Conservation (phyloP, 2,113 vertebrate species). For the Neotragus moschatus region DNA sequence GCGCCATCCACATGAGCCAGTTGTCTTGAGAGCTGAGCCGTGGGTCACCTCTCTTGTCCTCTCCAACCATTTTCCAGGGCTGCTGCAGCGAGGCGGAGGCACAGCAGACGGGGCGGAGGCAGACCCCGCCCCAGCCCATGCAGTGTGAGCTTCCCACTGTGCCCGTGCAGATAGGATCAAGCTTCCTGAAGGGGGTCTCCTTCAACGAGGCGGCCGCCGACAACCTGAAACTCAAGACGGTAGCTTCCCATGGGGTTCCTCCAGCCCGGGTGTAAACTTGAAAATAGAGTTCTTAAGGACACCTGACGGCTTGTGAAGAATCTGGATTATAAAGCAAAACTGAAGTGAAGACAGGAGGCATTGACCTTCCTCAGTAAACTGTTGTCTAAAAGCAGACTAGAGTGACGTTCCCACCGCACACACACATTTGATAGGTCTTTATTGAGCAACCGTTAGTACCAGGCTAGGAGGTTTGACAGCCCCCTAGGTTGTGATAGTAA, state of each 20-base stretch:
- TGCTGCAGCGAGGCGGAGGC: conserved; percentile 98
- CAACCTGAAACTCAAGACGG: conserved; percentile 98
- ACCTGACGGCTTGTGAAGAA: neutral
- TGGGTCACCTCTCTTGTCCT: neutral
- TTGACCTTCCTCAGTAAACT: neutral
- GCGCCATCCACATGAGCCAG: neutral
- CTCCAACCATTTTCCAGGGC: conserved; percentile 79
- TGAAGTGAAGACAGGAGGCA: neutral
- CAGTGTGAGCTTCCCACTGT: conserved; percentile 98
- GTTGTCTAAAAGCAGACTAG: neutral
- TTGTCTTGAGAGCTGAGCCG: neutral
- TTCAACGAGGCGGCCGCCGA: conserved; percentile 96
- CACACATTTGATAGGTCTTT: neutral
- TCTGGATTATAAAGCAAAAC: conserved; percentile 33
- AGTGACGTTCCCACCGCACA: neutral
- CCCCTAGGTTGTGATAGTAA: neutral
- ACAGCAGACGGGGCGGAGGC: conserved; percentile 95
- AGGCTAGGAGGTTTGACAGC: neutral
- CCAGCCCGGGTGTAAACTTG: neutral
- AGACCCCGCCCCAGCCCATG: conserved; percentile 94
- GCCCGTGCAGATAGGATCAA: conserved; percentile 95
- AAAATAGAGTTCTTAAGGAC: conserved; percentile 28
- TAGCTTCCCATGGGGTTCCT: conserved; percentile 72
- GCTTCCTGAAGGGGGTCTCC: conserved; percentile 97
- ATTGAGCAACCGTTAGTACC: neutral